Evolutionary conservation across 2,113 vertebrate genomes (phyloP), one percentile per base, ranked within the genome.

Genomic region (Pseudopipra pipra): DNA sequence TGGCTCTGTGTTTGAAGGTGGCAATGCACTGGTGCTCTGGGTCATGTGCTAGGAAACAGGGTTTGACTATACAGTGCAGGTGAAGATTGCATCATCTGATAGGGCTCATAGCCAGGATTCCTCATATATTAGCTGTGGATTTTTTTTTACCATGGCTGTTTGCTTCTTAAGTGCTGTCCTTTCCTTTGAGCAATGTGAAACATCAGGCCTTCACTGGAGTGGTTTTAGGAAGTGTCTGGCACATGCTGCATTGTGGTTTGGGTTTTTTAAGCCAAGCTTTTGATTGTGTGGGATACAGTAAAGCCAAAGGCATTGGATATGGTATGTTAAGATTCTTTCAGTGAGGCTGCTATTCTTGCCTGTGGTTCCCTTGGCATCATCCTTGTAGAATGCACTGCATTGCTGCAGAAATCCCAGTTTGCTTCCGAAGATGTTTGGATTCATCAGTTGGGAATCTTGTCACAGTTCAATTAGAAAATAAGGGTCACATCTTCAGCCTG

Each of bases 331-430:
- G 76, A 78, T 56, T 63, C 56, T 86, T 77, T 24, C 16, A 86
- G 65, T 44, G 23, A 72, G 79, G 58, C 31, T 78, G 44, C 83
- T 93, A 11, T 90, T 94, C 79, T 76, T 87, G 83, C 85, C 52
- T 7, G 19, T 90, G 68, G 35, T 94, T 94, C 44, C 43, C 75
- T 84, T 94, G 79, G 56, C 65, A 78, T 89, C 41, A 20, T 49
- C 52, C 68, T 84, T 86, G 52, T 70, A 93, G 83, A 86, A 87
- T 89, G 65, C 31, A 49, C 74, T 82, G 66, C 65, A 51, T 77
- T 80, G 88, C 90, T 95, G 83, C 51, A 93, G 77, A 95, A 89
- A 80, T 92, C 56, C 72, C 3, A 6, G 13, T 56, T 91, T 85
- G 56, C 76, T 92, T 96, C 83, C 8, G 2, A 55, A 61, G 44